Evolutionary conservation across 2,797 vertebrate species (phyloP), one percentile per base, ranked within the genome.

Genomic region (Odontamblyopus rebecca): DNA sequence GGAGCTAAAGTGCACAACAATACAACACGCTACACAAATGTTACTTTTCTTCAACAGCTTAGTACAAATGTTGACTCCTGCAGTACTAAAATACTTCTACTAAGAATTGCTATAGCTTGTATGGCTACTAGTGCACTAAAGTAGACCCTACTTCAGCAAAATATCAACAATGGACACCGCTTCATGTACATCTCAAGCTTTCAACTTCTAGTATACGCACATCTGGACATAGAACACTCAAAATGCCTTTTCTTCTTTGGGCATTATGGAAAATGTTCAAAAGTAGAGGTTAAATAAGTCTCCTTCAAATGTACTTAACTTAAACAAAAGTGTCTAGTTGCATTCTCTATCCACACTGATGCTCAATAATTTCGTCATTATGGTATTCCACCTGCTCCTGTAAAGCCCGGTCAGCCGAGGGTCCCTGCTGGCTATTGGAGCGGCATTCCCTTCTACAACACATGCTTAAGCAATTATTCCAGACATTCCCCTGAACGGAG

Each of bases 391-490:
- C 89, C 90, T 92, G 90, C 88, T 89, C 81, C 85, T 77, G 75
- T 83, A 70, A 85, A 32, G 74, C 85, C 86, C 8, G 76, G 72
- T 80, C 85, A 82, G 86, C 82, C 80, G 79, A 69, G 35, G 70
- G 82, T 85, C 78, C 88, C n/a, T 64, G 30, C 75, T 75, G 74
- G 30, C 30, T 73, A 86, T 73, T 26, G 71, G 72, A 89, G 79
- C 86, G 73, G 77, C 87, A 81, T 85, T 87, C 81, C 83, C 82
- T 74, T 79, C 83, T 83, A 88, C 85, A 88, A 84, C 89, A 92
- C 90, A 93, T 88, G 91, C 89, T 90, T 93, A 89, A 92, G 88
- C 88, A 90, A 91, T 93, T 93, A 93, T 89, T 91, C 81, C 81
- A 85, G 48, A 44, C 89, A 90, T 87, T 89, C 89, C 84, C 81